Conservation (phyloP, 1,140 invertebrate genomes). For the Macrobrachium rosenbergii region DNA sequence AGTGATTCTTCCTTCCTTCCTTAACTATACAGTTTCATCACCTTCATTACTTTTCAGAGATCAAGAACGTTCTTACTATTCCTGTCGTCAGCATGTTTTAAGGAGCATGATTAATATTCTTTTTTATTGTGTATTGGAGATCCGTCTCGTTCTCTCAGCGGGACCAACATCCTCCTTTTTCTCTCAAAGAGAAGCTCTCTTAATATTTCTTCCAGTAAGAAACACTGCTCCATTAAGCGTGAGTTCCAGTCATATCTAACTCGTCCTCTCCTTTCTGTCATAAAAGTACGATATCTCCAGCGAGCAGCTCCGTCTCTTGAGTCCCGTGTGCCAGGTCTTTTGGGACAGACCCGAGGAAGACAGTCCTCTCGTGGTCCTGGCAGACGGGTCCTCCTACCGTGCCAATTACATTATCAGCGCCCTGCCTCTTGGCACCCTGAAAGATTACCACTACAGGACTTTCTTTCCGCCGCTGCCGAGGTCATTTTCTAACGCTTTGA, state of each 20-base stretch:
- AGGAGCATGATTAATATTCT: no score
- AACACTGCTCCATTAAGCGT: no score
- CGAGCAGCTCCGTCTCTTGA: constrained; percentile 7
- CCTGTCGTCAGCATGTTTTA: no score
- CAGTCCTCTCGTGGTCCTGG: constrained; percentile 25
- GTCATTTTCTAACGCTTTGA: not conserved
- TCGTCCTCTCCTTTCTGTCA: not conserved
- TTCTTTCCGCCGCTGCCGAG: constrained; percentile 32
- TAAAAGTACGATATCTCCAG: constrained; percentile 11
- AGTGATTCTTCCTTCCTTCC: not conserved
- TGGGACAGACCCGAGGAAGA: constrained; percentile 23
- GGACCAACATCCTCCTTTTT: no score
- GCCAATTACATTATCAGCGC: constrained; percentile 17
- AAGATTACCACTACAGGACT: constrained; percentile 23
- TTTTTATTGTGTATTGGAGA: no score
- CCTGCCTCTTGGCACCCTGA: constrained; percentile 34
- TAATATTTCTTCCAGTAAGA: no score
- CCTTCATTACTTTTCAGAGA: not conserved
- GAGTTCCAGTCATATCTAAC: not conserved
- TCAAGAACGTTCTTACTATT: no score
- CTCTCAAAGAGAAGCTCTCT: no score
- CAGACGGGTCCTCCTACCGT: constrained; percentile 41
- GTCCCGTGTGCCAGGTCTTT: constrained; percentile 42
- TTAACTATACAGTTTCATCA: no score
- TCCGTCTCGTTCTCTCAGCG: no score